A percentile compares a stretch with the other conserved stretches of the same genome.
Conservation (phyloP, 92 coral and sea anemone genomes). For the Parazoanthus darwini region DNA sequence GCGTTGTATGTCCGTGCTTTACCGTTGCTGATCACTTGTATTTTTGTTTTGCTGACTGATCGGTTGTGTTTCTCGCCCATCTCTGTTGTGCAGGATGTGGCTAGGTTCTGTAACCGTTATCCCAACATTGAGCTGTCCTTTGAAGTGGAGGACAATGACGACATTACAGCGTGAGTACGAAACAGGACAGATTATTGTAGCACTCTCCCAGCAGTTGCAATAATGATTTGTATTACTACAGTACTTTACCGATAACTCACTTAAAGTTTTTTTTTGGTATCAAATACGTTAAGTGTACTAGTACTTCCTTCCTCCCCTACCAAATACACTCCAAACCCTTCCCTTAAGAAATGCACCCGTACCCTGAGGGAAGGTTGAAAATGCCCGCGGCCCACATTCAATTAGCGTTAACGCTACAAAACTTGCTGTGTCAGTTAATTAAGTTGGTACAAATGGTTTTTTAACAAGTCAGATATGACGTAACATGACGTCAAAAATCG, state of each 20-base stretch:
- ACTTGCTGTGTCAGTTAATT: too few species aligned
- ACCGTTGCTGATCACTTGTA: neutral
- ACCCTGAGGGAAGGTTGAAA: too few species aligned
- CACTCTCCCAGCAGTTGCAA: too few species aligned
- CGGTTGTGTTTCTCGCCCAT: neutral
- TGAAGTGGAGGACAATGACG: slow-evolving; percentile 81
- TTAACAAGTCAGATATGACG: too few species aligned
- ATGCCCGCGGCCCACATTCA: too few species aligned
- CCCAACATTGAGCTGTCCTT: slow-evolving; percentile 94
- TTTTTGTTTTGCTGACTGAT: neutral
- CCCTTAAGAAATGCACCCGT: neutral
- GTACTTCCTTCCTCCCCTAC: neutral
- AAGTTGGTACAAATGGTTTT: too few species aligned
- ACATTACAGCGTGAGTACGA: slow-evolving; percentile 81
- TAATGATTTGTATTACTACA: too few species aligned
- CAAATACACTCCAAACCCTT: neutral
- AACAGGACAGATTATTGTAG: too few species aligned
- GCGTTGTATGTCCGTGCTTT: neutral
- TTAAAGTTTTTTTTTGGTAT: too few species aligned
- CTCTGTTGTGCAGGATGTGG: slow-evolving; percentile 82
- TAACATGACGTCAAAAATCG: too few species aligned
- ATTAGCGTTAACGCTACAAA: too few species aligned
- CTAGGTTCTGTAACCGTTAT: slow-evolving; percentile 96
- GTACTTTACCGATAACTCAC: neutral
- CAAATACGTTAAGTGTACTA: neutral